These are phyloP conservation scores for Xenentodon cancila DNA, from an alignment of 2,797 vertebrate genomes.

Conservation along the genomic window DNA sequence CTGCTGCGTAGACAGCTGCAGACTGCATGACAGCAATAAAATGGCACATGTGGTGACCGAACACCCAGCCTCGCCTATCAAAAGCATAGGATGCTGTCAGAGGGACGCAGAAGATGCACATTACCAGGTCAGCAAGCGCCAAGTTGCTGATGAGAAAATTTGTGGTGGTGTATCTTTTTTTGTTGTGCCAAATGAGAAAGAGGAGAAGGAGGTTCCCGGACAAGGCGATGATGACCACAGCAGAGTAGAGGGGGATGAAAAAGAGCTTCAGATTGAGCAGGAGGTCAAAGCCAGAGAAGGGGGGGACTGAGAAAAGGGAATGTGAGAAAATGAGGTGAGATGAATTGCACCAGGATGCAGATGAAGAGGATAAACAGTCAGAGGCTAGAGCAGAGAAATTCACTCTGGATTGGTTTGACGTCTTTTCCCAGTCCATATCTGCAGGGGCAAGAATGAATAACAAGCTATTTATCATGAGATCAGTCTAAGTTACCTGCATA, in stretches of 20 bases:
- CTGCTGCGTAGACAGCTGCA: slow-evolving; percentile 84
- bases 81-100: slow-evolving; percentile 88
- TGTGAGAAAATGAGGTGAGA: slow-evolving; percentile 40
- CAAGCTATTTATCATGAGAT: not conserved
- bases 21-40: slow-evolving; percentile 88
- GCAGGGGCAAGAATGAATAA: slow-evolving; percentile 7
- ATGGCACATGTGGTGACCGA: slow-evolving; percentile 86
- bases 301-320: slow-evolving; percentile 24
- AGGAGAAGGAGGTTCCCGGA: slow-evolving; percentile 88
- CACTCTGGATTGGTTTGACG: slow-evolving; percentile 71
- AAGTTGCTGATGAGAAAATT: slow-evolving; percentile 91
- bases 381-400: slow-evolving; percentile 47
- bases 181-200: slow-evolving; percentile 86
- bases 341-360: slow-evolving; percentile 53
- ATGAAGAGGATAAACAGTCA: slow-evolving; percentile 16
- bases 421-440: slow-evolving; percentile 59
- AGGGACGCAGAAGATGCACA: slow-evolving; percentile 89
- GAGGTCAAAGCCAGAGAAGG: slow-evolving; percentile 86
- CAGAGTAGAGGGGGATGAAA: slow-evolving; percentile 87
- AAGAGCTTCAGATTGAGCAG: slow-evolving; percentile 85
- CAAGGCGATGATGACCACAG: slow-evolving; percentile 84
- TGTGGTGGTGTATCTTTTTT: slow-evolving; percentile 89
- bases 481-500: not conserved
- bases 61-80: slow-evolving; percentile 87
- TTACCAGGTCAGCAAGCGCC: slow-evolving; percentile 85